These are phyloP conservation scores for Anagyrus pseudococci DNA, from an alignment of 2,888 invertebrate genomes.

Conservation along the genomic window DNA sequence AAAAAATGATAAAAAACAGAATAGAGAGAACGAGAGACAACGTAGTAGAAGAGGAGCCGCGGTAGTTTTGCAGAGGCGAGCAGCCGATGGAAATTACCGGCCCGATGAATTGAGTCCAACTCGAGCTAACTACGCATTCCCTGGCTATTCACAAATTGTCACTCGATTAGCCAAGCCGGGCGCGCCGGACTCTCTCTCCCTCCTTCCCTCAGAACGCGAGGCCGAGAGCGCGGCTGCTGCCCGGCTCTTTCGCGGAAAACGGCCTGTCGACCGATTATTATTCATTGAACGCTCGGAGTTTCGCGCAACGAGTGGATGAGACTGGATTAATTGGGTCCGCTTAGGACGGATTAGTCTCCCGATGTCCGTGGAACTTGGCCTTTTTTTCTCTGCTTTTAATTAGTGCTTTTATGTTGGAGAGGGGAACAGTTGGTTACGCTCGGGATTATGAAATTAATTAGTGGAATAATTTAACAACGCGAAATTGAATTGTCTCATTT, in stretches of 20 bases:
- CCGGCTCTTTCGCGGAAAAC: conserved; percentile 31
- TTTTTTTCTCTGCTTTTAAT: too few species aligned
- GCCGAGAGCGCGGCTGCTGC: background rate
- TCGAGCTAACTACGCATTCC: conserved; percentile 34
- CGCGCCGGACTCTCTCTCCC: conserved; percentile 10
- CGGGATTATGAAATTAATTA: too few species aligned
- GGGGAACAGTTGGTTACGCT: too few species aligned
- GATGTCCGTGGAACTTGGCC: too few species aligned
- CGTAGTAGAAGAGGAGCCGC: too few species aligned
- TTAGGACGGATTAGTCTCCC: too few species aligned
- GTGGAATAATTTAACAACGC: too few species aligned
- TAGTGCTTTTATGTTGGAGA: too few species aligned
- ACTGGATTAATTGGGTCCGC: too few species aligned
- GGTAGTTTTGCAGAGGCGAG: too few species aligned
- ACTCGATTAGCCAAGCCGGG: conserved; percentile 37
- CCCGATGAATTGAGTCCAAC: conserved; percentile 39
- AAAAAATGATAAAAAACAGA: background rate
- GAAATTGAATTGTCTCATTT: too few species aligned
- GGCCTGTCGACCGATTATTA: background rate
- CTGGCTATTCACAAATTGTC: conserved; percentile 36
- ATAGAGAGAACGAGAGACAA: background rate
- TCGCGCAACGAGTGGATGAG: background rate
- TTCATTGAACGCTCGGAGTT: background rate
- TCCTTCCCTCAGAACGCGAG: background rate
- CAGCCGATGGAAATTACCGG: conserved; percentile 37